These are phyloP conservation scores for Sinodicranocentrus sp. DNA, from an alignment of 2,888 invertebrate species.

Conservation along the genomic window DNA sequence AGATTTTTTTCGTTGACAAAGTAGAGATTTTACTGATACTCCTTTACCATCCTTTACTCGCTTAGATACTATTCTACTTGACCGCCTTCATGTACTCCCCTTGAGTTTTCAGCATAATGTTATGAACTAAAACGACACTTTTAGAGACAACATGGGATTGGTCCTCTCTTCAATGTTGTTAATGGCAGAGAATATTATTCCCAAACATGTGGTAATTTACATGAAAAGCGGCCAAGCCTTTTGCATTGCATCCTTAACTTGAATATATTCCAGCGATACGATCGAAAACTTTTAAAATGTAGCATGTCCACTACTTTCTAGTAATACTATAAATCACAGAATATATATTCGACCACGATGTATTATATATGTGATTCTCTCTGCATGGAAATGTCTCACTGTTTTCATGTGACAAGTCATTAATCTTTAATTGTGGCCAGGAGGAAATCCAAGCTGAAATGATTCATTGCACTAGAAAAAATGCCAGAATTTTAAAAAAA, in stretches of 20 bases:
- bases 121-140: conserved; percentile 23
- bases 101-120: conserved; percentile 19
- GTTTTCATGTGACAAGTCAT: conserved; percentile 45
- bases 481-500: not conserved
- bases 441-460: conserved; percentile 4
- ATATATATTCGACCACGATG: conserved; percentile 16
- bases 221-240: conserved; percentile 46
- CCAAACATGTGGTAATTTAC: conserved; percentile 26
- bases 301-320: conserved; percentile 20
- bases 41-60: not conserved
- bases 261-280: conserved; percentile 42
- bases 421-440: conserved; percentile 40
- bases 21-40: not conserved
- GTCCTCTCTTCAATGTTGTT: conserved; percentile 21
- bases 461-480: conserved; percentile 4
- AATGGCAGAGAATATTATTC: conserved; percentile 29
- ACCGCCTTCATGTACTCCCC: conserved; percentile 14
- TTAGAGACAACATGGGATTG: conserved; percentile 32
- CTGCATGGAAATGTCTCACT: conserved; percentile 18
- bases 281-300: conserved; percentile 37
- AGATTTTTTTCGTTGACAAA: not conserved
- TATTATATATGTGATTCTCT: not conserved
- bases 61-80: not conserved
- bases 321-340: conserved; percentile 17
- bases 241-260: not conserved